Evolutionary conservation across 2,797 vertebrate species (phyloP).

Genomic region (Lemur catta): DNA sequence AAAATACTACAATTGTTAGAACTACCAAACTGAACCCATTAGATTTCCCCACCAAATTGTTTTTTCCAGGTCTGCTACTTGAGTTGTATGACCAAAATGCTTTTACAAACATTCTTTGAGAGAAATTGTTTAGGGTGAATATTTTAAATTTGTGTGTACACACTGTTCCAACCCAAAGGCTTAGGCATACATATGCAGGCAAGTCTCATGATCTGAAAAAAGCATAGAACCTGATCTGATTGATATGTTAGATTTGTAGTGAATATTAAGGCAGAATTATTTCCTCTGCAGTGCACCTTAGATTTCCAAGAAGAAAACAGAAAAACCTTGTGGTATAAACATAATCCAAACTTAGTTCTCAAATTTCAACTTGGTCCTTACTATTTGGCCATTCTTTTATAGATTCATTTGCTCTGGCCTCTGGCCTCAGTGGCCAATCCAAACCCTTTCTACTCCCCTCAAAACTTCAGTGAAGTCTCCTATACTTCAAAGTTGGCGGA

Average conservation of each 20-base stretch:
- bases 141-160: not conserved
- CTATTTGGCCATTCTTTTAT: not conserved
- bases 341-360: not conserved
- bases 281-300: not conserved
- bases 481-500: not conserved
- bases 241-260: not conserved
- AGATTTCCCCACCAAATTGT: not conserved
- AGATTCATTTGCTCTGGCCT: not conserved
- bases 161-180: not conserved
- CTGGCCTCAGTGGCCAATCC: not conserved
- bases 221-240: not conserved
- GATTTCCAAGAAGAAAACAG: conserved; percentile 27
- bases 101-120: not conserved
- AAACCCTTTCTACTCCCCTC: not conserved
- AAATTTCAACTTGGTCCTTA: not conserved
- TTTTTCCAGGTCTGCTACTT: not conserved
- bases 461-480: not conserved
- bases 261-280: not conserved
- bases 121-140: not conserved
- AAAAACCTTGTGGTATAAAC: not conserved
- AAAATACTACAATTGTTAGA: not conserved
- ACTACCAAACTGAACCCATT: not conserved
- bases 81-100: not conserved
- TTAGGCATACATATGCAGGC: not conserved
- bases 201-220: not conserved